A percentile compares a stretch with the other conserved stretches of the same genome.
Conservation (phyloP, 2,888 invertebrate genomes). For the Cabera pusaria region DNA sequence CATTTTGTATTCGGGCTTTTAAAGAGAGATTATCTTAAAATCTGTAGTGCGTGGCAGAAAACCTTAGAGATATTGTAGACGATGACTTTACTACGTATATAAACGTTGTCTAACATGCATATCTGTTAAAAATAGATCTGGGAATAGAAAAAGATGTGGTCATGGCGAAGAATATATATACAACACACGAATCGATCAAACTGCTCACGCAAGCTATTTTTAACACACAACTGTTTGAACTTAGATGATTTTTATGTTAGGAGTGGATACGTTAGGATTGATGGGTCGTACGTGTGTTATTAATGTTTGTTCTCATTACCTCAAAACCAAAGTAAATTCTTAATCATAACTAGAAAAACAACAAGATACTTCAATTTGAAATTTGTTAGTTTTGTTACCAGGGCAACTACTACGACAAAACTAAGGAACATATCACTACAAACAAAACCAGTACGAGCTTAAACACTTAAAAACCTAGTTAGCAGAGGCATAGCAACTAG, state of each 20-base stretch:
- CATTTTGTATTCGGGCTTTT: constrained; percentile 42
- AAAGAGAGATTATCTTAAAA: constrained; percentile 32
- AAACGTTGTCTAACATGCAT: constrained; percentile 14
- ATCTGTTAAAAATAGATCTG: constrained; percentile 16
- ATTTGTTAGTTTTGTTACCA: too few species aligned
- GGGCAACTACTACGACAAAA: too few species aligned
- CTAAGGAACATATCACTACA: too few species aligned
- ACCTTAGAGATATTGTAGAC: constrained; percentile 15
- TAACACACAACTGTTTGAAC: constrained; percentile 12
- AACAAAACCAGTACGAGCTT: too few species aligned
- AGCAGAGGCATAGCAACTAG: constrained; percentile 16
- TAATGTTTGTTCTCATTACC: too few species aligned
- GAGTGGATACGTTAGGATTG: too few species aligned
- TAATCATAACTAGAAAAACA: too few species aligned
- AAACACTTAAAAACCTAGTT: constrained; percentile 17
- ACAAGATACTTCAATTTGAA: too few species aligned
- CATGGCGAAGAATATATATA: constrained; percentile 17
- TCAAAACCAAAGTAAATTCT: too few species aligned
- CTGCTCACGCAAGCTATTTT: too few species aligned
- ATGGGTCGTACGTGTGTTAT: too few species aligned
- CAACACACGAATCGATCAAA: constrained; percentile 14
- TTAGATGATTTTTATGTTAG: too few species aligned
- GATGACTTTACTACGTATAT: constrained; percentile 16
- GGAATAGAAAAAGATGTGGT: constrained; percentile 22
- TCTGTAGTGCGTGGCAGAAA: constrained; percentile 15